Evolutionary conservation across 1,140 invertebrate species (phyloP).

Genomic region (Rhopalosiphum padi): DNA sequence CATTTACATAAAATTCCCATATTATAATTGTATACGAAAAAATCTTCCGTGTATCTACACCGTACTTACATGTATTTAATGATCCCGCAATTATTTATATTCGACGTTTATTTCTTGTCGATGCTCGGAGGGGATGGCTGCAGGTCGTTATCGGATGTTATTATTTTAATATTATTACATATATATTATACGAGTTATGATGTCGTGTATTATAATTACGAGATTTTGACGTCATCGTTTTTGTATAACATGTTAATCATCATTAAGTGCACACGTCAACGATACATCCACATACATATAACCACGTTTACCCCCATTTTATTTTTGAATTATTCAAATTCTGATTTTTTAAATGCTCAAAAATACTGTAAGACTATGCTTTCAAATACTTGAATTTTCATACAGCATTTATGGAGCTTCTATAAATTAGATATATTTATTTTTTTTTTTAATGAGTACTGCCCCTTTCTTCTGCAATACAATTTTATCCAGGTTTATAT

Average conservation of each 20-base stretch:
- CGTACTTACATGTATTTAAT: not conserved
- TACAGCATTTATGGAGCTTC: too few relatives aligned
- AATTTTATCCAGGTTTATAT: too few relatives aligned
- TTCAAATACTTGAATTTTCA: too few relatives aligned
- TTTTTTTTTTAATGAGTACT: too few relatives aligned
- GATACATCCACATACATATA: not conserved
- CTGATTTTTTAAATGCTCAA: not conserved
- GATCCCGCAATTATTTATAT: not conserved
- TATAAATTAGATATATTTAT: too few relatives aligned
- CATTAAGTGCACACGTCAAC: not conserved
- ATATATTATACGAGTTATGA: not conserved
- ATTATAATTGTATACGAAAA: not conserved
- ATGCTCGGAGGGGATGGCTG: not conserved
- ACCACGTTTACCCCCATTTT: not conserved
- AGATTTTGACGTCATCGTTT: not conserved
- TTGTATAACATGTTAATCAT: not conserved
- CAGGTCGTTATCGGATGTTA: not conserved
- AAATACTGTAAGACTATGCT: not conserved
- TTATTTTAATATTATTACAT: not conserved
- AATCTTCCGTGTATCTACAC: not conserved
- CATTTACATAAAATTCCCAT: not conserved
- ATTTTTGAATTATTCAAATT: not conserved
- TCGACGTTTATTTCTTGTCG: not conserved
- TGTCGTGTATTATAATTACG: not conserved
- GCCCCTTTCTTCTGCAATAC: too few relatives aligned